Evolutionary conservation across 1,140 invertebrate species (phyloP).

Genomic region (Lucilia cuprina): DNA sequence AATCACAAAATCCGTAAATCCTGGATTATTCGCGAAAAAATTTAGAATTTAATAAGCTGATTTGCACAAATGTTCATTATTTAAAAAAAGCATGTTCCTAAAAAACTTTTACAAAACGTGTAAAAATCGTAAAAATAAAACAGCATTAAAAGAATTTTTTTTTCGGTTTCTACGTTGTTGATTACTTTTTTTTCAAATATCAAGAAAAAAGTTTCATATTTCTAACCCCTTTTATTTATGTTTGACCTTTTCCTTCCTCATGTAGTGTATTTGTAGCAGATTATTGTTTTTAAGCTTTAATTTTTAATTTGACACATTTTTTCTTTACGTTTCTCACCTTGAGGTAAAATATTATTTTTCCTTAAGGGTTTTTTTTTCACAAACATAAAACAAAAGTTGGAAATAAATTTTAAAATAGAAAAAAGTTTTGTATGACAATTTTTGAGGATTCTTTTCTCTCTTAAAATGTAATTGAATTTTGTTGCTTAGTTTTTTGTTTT

Average conservation of each 20-base stretch:
- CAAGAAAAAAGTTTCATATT: too few relatives aligned
- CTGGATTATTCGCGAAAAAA: too few relatives aligned
- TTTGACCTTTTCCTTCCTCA: not conserved
- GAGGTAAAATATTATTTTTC: not conserved
- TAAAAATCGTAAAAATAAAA: too few relatives aligned
- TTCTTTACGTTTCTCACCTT: conserved; percentile 18
- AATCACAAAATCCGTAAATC: too few relatives aligned
- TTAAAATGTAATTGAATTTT: conserved; percentile 24
- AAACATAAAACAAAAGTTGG: not conserved
- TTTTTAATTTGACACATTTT: conserved; percentile 19
- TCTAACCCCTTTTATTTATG: not conserved
- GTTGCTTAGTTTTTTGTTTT: not conserved
- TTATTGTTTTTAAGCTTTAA: not conserved
- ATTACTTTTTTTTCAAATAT: too few relatives aligned
- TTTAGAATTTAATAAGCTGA: too few relatives aligned
- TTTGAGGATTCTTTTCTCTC: not conserved
- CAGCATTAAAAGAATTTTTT: too few relatives aligned
- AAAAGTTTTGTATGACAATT: not conserved
- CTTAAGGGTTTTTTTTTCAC: not conserved
- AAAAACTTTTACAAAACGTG: too few relatives aligned
- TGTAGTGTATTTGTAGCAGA: too few relatives aligned
- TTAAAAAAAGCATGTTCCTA: too few relatives aligned
- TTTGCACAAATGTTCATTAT: too few relatives aligned
- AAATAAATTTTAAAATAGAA: not conserved
- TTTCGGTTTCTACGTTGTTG: too few relatives aligned